A percentile compares a stretch with the other conserved stretches of the same genome.
These are phyloP conservation scores for Pseudeuparius sepicola DNA, from an alignment of 2,888 invertebrate species.

Conservation along the genomic window DNA sequence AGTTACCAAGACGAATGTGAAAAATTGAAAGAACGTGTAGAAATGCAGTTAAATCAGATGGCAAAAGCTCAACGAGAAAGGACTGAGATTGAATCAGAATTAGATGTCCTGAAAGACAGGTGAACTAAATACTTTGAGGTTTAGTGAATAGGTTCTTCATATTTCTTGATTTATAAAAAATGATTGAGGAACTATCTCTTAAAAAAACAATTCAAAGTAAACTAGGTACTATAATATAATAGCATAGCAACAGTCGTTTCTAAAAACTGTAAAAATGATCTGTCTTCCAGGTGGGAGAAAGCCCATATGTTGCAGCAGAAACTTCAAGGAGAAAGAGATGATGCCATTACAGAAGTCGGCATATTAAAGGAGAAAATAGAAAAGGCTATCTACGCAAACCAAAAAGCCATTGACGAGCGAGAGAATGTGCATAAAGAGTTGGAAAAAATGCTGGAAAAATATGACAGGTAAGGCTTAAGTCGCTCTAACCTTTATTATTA, in stretches of 20 bases:
- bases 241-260: too few species aligned
- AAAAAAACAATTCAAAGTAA: too few species aligned
- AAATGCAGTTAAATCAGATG: constrained; percentile 71
- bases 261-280: too few species aligned
- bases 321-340: constrained; percentile 77
- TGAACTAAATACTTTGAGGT: too few species aligned
- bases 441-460: constrained; percentile 86
- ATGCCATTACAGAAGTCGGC: constrained; percentile 73
- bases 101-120: constrained; percentile 73
- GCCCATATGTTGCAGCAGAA: constrained; percentile 47
- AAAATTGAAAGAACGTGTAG: constrained; percentile 71
- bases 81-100: constrained; percentile 74
- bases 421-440: constrained; percentile 84
- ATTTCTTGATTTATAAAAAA: too few species aligned
- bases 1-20: constrained; percentile 71
- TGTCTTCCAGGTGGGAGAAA: constrained; percentile 22
- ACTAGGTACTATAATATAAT: too few species aligned
- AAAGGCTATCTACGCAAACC: constrained; percentile 71
- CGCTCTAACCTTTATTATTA: neutral
- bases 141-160: too few species aligned
- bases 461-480: constrained; percentile 60
- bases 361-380: constrained; percentile 84
- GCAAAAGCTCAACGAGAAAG: constrained; percentile 75
- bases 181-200: too few species aligned
- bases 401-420: constrained; percentile 79